phyloP scores from a whole-genome alignment of 2,113 vertebrate species.

The Hippocampus abdominalis region DNA sequence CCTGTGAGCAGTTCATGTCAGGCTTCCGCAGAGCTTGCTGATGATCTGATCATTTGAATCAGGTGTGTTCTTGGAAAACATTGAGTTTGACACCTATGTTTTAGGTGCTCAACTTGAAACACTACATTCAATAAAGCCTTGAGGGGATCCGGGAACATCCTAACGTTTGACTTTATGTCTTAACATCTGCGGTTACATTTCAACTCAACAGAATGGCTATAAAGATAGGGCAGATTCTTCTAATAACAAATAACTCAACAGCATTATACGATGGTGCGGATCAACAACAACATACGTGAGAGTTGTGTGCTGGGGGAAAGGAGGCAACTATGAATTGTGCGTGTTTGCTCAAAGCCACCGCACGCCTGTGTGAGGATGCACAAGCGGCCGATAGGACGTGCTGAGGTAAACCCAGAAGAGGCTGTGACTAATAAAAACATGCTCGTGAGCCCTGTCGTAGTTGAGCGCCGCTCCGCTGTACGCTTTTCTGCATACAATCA shows the following conservation, averaged over 20 bases:
- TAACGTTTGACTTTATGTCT: slow-evolving; percentile 1
- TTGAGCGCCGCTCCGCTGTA: slow-evolving; percentile 8
- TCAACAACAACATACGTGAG: background rate
- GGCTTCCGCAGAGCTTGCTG: too few species aligned
- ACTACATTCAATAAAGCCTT: slow-evolving; percentile 4
- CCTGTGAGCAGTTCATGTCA: too few species aligned
- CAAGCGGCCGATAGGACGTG: slow-evolving; percentile 45
- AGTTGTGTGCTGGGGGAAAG: slow-evolving; percentile 17
- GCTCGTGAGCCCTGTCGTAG: background rate
- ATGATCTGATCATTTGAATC: too few species aligned
- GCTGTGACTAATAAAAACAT: slow-evolving; percentile 16
- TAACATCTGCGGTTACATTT: slow-evolving; percentile 36
- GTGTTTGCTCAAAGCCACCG: slow-evolving; percentile 2
- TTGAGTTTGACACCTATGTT: too few species aligned
- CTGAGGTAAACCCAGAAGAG: slow-evolving; percentile 59
- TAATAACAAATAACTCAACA: slow-evolving; percentile 34
- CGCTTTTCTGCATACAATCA: slow-evolving; percentile 43
- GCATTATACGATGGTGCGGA: background rate
- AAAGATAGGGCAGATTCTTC: slow-evolving; percentile 31
- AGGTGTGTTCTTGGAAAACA: too few species aligned
- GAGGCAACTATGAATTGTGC: slow-evolving; percentile 31
- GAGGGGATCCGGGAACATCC: background rate
- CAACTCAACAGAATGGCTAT: slow-evolving; percentile 35
- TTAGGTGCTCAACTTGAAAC: background rate
- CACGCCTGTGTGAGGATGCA: slow-evolving; percentile 32